phyloP scores from a whole-genome alignment of 2,797 vertebrate genomes.

The Amblyopsis hoosieri region DNA sequence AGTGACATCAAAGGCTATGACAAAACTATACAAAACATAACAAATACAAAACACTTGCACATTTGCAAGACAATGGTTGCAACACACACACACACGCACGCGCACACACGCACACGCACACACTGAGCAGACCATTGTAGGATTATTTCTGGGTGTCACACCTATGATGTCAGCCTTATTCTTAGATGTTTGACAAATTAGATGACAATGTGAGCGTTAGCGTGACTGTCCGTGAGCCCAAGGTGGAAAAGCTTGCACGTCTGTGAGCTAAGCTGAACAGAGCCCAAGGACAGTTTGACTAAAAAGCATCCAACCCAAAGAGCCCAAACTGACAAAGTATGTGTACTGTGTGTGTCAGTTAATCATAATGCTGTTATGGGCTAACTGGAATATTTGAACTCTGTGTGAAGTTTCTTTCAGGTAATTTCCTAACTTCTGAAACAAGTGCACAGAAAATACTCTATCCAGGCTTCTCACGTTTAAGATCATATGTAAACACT shows the following conservation, averaged over 20 bases:
- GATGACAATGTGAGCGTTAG: conserved; percentile 59
- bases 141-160: conserved; percentile 29
- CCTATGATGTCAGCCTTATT: conserved; percentile 67
- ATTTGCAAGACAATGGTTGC: not conserved
- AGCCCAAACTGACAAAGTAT: conserved; percentile 7
- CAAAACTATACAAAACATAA: too few relatives aligned
- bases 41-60: not conserved
- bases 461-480: too few relatives aligned
- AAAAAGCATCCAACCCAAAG: conserved; percentile 8
- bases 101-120: conserved; percentile 19
- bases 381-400: too few relatives aligned
- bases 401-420: not conserved
- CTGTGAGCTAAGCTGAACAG: conserved; percentile 47
- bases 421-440: not conserved
- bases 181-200: conserved; percentile 64
- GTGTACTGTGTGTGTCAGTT: not conserved
- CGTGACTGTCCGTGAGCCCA: conserved; percentile 30
- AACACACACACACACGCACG: conserved; percentile 15
- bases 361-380: not conserved
- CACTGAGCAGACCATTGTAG: conserved; percentile 21
- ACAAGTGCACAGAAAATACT: too few relatives aligned
- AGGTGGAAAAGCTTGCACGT: conserved; percentile 21
- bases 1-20: conserved; percentile 7
- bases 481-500: too few relatives aligned
- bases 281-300: conserved; percentile 62